Evolutionary conservation across 2,797 vertebrate species (phyloP).

Genomic region (Myripristis jacobus): DNA sequence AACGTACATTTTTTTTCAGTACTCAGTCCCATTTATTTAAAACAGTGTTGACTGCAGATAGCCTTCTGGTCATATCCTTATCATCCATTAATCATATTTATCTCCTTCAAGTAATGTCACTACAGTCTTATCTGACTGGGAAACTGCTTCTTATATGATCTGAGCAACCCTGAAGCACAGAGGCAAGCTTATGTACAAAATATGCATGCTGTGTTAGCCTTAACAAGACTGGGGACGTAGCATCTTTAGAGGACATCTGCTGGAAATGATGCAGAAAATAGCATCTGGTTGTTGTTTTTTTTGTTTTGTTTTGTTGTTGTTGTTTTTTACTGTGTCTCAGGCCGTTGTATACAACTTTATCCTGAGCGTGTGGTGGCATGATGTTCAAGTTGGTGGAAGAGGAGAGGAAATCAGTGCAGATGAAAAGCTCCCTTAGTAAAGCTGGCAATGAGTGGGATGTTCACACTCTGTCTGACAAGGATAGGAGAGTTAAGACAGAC

Average conservation of each 20-base stretch:
- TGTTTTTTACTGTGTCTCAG: slow-evolving; percentile 45
- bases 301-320: slow-evolving; percentile 45
- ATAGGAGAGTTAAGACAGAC: neutral
- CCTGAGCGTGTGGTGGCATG: slow-evolving; percentile 25
- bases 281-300: too few species aligned
- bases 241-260: slow-evolving; percentile 33
- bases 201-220: slow-evolving; percentile 11
- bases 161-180: slow-evolving; percentile 19
- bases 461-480: slow-evolving; percentile 6
- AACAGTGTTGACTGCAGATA: slow-evolving; percentile 5
- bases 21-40: slow-evolving; percentile 16
- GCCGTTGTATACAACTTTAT: slow-evolving; percentile 53
- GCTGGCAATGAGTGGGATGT: neutral
- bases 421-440: slow-evolving; percentile 29
- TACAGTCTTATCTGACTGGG: too few species aligned
- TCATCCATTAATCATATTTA: too few species aligned
- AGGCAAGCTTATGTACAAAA: slow-evolving; percentile 21
- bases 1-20: neutral
- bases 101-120: too few species aligned
- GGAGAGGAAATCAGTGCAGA: slow-evolving; percentile 31
- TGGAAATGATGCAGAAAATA: slow-evolving; percentile 65
- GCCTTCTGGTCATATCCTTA: neutral
- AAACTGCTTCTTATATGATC: neutral
- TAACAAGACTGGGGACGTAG: slow-evolving; percentile 33
- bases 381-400: slow-evolving; percentile 35